phyloP scores from a whole-genome alignment of 2,797 vertebrate genomes.

The Acipenser ruthenus region DNA sequence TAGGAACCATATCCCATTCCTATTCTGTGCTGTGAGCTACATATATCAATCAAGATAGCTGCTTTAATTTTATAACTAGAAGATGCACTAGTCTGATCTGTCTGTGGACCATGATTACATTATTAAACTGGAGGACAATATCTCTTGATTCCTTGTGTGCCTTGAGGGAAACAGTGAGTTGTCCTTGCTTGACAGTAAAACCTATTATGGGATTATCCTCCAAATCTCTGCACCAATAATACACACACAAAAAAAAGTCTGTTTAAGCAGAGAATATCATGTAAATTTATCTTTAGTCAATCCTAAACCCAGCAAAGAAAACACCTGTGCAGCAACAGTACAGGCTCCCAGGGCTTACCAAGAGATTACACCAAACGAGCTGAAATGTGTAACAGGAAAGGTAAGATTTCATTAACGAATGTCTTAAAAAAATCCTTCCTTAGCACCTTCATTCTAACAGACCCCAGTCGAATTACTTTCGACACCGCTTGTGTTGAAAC shows the following conservation, averaged over 20 bases:
- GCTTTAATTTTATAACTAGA: conserved; percentile 6
- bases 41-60: too few species aligned
- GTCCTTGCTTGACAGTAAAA: conserved; percentile 13
- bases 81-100: conserved; percentile 5
- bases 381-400: too few species aligned
- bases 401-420: too few species aligned
- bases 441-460: background rate
- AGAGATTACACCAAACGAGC: too few species aligned
- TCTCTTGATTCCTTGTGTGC: conserved; percentile 6
- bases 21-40: too few species aligned
- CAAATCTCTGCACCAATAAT: conserved; percentile 12
- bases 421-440: too few species aligned
- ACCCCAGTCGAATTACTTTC: background rate
- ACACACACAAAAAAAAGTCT: conserved; percentile 3
- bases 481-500: background rate
- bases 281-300: conserved; percentile 2
- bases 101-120: background rate
- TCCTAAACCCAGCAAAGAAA: background rate
- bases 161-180: conserved; percentile 2
- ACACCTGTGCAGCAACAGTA: background rate
- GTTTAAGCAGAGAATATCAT: conserved; percentile 6
- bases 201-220: conserved; percentile 13
- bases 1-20: too few species aligned
- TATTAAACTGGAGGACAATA: conserved; percentile 11
- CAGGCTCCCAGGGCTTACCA: background rate